Evolutionary conservation across 2,113 vertebrate genomes (phyloP), one percentile per base, ranked within the genome.

Genomic region (Polyodon spathula): DNA sequence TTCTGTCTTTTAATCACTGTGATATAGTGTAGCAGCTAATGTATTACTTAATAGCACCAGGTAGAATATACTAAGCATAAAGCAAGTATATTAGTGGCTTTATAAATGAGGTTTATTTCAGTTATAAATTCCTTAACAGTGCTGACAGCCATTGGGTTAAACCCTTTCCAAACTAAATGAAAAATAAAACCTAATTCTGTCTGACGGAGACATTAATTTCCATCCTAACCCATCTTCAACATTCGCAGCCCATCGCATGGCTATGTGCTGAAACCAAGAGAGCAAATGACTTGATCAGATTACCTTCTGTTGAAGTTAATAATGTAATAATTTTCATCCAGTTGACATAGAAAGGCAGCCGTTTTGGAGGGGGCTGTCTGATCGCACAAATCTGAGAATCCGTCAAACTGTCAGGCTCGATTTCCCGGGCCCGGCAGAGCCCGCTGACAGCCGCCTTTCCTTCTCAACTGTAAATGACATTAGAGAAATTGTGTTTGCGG

Each of bases 401-500:
- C 90, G 90, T 97, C 93, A 95, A n/a, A 89, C 87, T 94, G 93
- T 95, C 93, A 81, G 73, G 76, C 84, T 76, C 84, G 74, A 88
- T 97, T 94, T 80, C 88, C 84, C 82, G 79, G 75, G 70, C 81
- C 78, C 72, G 81, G 81, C 74, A 78, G 82, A 90, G 86, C 83
- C 76, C 79, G 84, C 82, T 92, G 95, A 97, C 95, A 94, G 93
- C 83, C 84, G 78, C 84, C 90, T 92, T 91, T 91, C 80, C 88
- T 90, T 87, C 84, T 81, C 78, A 79, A 86, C 83, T 82, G 70
- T 83, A 95, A 97, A 95, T 94, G 88, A 95, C 91, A 95, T 96
- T 97, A 96, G 78, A 84, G 89, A 97, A 95, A 94, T 95, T 91
- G 91, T 92, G 90, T 94, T 97, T 92, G 87, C 73, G 85, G 85